Percentiles rank a stretch among this genome's conserved stretches.
Conservation (phyloP, 2,797 vertebrate genomes). For the Chelonia mydas region DNA sequence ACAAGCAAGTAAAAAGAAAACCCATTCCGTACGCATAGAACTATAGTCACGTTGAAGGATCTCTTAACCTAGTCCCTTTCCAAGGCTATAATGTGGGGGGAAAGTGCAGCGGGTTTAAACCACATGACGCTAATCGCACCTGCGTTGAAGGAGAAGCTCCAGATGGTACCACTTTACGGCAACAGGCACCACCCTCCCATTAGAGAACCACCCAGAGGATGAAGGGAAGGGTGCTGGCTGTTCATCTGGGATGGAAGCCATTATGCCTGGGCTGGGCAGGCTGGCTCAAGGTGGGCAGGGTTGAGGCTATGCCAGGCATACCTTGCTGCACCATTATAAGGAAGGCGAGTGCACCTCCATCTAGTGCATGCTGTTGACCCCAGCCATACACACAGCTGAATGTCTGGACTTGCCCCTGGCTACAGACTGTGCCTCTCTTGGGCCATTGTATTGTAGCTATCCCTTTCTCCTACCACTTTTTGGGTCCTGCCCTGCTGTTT, state of each 20-base stretch:
- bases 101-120: not conserved
- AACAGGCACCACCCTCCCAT: rapidly evolving
- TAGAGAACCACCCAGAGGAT: rapidly evolving
- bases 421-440: rapidly evolving
- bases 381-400: rapidly evolving
- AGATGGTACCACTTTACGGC: rapidly evolving
- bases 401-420: not conserved
- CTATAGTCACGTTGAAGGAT: not conserved
- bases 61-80: rapidly evolving
- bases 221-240: not conserved
- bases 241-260: not conserved
- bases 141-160: not conserved
- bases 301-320: not conserved
- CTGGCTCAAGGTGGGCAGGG: not conserved
- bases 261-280: not conserved
- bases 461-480: not conserved
- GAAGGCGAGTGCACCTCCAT: not conserved
- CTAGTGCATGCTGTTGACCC: not conserved
- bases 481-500: not conserved
- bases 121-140: rapidly evolving
- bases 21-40: not conserved
- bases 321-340: rapidly evolving
- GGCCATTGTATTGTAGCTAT: not conserved
- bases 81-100: not conserved
- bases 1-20: not conserved